Conservation (phyloP, 2,797 vertebrate genomes). For the Ficedula albicollis region DNA sequence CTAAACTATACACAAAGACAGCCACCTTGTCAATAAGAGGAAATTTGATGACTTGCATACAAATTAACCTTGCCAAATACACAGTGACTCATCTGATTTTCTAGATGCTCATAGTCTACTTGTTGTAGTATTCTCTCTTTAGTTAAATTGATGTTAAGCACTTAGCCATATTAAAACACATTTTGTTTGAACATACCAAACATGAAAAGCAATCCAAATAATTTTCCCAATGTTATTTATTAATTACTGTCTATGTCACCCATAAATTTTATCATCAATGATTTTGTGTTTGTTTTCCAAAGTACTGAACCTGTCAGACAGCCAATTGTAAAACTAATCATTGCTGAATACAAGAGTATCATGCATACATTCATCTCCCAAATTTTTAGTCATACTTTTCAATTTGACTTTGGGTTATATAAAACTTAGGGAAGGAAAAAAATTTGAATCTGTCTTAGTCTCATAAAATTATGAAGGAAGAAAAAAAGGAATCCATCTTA, state of each 20-base stretch:
- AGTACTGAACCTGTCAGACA: background rate
- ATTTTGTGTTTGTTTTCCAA: background rate
- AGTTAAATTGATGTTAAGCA: background rate
- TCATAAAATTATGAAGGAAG: background rate
- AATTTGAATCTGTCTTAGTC: background rate
- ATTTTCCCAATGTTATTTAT: background rate
- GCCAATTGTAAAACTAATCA: background rate
- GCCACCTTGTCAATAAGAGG: background rate
- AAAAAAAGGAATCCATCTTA: background rate
- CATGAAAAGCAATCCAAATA: background rate
- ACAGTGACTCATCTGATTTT: background rate
- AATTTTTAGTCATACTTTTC: background rate
- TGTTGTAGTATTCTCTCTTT: background rate
- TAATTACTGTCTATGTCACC: background rate
- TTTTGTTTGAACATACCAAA: background rate
- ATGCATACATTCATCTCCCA: background rate
- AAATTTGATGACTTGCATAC: background rate
- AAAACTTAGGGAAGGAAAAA: background rate
- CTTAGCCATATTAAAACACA: background rate
- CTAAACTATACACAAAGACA: background rate
- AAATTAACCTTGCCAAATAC: background rate
- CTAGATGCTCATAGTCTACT: background rate
- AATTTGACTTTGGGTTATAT: background rate
- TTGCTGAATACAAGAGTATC: background rate
- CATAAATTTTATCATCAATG: background rate